Percentiles rank a stretch among this genome's conserved stretches.
These are phyloP conservation scores for Simalia tracyae DNA, from an alignment of 2,797 vertebrate genomes.

Conservation along the genomic window DNA sequence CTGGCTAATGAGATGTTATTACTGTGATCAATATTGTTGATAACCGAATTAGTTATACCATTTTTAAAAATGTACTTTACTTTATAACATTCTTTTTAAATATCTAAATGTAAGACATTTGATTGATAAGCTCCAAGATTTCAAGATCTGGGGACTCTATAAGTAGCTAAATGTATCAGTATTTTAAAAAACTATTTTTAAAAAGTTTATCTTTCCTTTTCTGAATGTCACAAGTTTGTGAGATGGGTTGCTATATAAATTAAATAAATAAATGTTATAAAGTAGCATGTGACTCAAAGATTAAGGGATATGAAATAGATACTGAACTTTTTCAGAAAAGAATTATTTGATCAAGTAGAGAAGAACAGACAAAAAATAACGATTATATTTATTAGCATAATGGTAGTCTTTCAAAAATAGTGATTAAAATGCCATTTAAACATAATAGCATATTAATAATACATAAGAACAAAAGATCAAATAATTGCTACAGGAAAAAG, in stretches of 20 bases:
- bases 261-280: background rate
- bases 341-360: background rate
- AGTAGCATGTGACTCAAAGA: background rate
- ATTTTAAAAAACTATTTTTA: background rate
- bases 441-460: background rate
- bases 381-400: background rate
- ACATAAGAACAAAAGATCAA: background rate
- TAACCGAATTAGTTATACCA: background rate
- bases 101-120: background rate
- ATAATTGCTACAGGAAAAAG: background rate
- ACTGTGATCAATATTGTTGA: background rate
- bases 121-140: background rate
- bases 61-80: background rate
- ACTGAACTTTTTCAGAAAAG: constrained; percentile 9
- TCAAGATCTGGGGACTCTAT: background rate
- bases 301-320: constrained; percentile 1
- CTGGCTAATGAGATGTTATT: background rate
- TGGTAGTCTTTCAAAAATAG: background rate
- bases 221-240: background rate
- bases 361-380: constrained; percentile 16
- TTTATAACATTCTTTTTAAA: background rate
- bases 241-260: too few species aligned
- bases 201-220: background rate
- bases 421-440: background rate
- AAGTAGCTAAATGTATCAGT: background rate